Evolutionary conservation across 2,113 vertebrate genomes (phyloP).

Genomic region (Columbina picui): DNA sequence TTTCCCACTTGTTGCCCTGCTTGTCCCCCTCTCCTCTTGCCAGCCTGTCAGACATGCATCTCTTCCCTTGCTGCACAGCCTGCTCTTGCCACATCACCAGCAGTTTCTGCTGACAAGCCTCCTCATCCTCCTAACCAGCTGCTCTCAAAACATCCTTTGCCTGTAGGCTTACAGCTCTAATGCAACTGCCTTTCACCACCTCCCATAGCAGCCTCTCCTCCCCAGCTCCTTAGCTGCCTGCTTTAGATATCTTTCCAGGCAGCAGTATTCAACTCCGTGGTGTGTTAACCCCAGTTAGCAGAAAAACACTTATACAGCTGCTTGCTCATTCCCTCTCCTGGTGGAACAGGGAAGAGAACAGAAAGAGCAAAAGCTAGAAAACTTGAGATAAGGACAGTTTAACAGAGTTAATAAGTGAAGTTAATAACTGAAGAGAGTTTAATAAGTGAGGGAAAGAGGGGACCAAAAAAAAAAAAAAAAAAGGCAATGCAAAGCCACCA

Average conservation of each 20-base stretch:
- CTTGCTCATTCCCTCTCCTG: neutral
- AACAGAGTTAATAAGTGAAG: neutral
- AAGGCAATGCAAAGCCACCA: neutral
- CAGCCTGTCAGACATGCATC: neutral
- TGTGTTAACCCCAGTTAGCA: neutral
- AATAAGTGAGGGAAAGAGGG: neutral
- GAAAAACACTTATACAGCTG: neutral
- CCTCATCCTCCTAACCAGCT: neutral
- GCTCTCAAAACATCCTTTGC: neutral
- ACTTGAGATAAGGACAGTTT: neutral
- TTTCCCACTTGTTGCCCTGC: neutral
- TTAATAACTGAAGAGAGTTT: neutral
- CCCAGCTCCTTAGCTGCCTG: fast-evolving
- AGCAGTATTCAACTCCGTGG: neutral
- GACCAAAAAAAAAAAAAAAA: fast-evolving
- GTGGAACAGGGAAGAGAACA: neutral
- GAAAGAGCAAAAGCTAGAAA: neutral
- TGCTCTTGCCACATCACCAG: neutral
- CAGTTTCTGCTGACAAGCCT: neutral
- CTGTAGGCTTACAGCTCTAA: neutral
- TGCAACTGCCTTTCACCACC: neutral
- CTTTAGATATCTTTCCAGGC: neutral
- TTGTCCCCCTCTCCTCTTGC: neutral
- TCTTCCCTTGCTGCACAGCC: neutral
- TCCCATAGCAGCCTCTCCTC: neutral